These are phyloP conservation scores for Tachyglossus aculeatus DNA, from an alignment of 2,797 vertebrate genomes.

Conservation along the genomic window DNA sequence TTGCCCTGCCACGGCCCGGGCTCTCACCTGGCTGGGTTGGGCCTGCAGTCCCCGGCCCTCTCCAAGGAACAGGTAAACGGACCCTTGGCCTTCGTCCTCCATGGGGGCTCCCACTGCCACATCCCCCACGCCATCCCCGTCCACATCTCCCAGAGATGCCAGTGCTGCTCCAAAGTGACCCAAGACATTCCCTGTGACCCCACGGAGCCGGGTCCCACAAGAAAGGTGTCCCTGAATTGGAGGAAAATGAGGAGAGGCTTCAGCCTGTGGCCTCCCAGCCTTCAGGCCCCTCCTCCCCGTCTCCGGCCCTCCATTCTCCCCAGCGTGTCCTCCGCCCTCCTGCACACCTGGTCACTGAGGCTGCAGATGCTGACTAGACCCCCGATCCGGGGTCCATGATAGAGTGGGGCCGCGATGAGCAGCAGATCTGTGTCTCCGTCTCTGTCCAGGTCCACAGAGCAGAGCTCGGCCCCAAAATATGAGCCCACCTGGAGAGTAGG, in stretches of 20 bases:
- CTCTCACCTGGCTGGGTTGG: slow-evolving; percentile 10
- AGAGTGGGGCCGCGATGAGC: slow-evolving; percentile 77
- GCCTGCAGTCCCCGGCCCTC: not conserved
- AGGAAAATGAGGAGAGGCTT: too few relatives aligned
- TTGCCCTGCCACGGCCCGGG: too few relatives aligned
- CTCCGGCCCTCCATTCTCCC: too few relatives aligned
- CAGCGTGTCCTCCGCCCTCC: too few relatives aligned
- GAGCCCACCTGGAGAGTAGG: slow-evolving; percentile 73
- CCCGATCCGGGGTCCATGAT: slow-evolving; percentile 65
- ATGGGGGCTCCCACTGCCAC: slow-evolving; percentile 79
- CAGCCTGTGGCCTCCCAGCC: too few relatives aligned
- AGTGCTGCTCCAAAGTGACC: slow-evolving; percentile 75
- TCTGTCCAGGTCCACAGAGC: slow-evolving; percentile 72
- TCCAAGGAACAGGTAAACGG: slow-evolving; percentile 79
- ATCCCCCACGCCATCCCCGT: slow-evolving; percentile 69
- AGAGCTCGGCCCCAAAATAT: slow-evolving; percentile 79
- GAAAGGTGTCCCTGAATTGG: too few relatives aligned
- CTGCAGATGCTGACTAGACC: slow-evolving; percentile 73
- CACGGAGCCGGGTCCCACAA: too few relatives aligned
- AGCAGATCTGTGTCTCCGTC: slow-evolving; percentile 77
- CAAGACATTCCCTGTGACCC: slow-evolving; percentile 14
- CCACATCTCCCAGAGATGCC: slow-evolving; percentile 73
- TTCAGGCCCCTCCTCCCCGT: too few relatives aligned
- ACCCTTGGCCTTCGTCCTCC: slow-evolving; percentile 73
- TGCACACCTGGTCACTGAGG: slow-evolving; percentile 4